A percentile compares a stretch with the other conserved stretches of the same genome.
Conservation (phyloP, 2,888 invertebrate species). For the Drosophila pseudotalamancana region DNA sequence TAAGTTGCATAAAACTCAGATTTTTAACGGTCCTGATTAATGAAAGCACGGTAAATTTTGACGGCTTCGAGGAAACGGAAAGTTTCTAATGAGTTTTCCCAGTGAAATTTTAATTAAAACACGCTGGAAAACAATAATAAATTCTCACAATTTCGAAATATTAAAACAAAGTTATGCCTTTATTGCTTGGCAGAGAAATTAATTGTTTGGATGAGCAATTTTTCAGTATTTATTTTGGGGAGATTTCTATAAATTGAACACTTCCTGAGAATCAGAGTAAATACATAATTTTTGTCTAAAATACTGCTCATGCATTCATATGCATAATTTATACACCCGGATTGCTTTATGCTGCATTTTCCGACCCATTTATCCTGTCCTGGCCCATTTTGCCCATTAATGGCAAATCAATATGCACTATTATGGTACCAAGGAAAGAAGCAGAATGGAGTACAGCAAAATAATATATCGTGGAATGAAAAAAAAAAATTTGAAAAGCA, state of each 20-base stretch:
- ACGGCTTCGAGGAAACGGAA: conserved; percentile 16
- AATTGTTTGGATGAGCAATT: background rate
- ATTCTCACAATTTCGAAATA: background rate
- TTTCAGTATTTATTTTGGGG: background rate
- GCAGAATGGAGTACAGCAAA: conserved; percentile 34
- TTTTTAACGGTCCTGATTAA: conserved; percentile 48
- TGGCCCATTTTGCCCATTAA: conserved; percentile 33
- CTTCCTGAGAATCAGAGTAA: background rate
- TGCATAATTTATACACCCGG: conserved; percentile 50
- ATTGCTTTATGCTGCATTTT: conserved; percentile 16
- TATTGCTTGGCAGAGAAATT: conserved; percentile 3
- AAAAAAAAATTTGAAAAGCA: conserved; percentile 18
- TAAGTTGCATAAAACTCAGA: conserved; percentile 63
- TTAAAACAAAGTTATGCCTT: background rate
- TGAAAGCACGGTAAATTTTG: conserved; percentile 42
- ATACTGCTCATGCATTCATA: conserved; percentile 31
- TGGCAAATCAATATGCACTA: conserved; percentile 61
- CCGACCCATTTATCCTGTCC: conserved; percentile 9
- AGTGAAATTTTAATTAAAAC: conserved; percentile 8
- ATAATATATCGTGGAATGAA: conserved; percentile 57
- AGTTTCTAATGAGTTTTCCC: conserved; percentile 13
- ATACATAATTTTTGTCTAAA: conserved; percentile 6
- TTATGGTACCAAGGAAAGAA: conserved; percentile 38
- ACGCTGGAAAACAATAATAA: background rate
- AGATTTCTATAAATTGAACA: background rate